Percentiles rank a stretch among this genome's conserved stretches.
Evolutionary conservation across 2,797 vertebrate species (phyloP).

Genomic region (Mormyrus hasselquistii): DNA sequence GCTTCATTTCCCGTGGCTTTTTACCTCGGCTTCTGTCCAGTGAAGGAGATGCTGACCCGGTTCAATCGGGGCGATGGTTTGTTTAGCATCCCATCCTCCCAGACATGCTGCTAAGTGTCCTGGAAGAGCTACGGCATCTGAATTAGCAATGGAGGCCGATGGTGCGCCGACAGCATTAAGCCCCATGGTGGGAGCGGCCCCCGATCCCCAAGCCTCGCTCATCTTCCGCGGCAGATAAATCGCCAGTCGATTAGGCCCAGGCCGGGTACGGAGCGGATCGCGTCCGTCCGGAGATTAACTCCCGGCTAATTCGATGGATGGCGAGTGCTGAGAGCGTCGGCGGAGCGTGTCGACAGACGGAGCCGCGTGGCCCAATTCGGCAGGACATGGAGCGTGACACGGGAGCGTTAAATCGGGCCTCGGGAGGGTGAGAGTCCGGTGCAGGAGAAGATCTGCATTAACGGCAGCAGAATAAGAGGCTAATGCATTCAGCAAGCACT

Average conservation of each 20-base stretch:
- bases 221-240: slow-evolving; percentile 1
- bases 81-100: not conserved
- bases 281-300: slow-evolving; percentile 10
- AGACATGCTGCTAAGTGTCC: not conserved
- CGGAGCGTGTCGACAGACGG: not conserved
- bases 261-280: not conserved
- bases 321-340: not conserved
- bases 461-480: not conserved
- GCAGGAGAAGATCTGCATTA: not conserved
- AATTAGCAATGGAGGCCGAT: not conserved
- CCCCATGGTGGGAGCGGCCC: not conserved
- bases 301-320: slow-evolving; percentile 4
- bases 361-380: not conserved
- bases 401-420: not conserved
- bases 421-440: not conserved
- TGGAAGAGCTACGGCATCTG: not conserved
- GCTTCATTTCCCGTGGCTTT: not conserved
- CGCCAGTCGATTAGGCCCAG: not conserved
- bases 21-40: not conserved
- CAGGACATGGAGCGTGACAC: not conserved
- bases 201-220: not conserved
- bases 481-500: not conserved
- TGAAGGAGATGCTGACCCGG: not conserved
- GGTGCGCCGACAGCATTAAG: not conserved
- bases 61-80: not conserved